These are phyloP conservation scores for Ophthalmolycus amberensis DNA, from an alignment of 2,113 vertebrate genomes.

Conservation along the genomic window DNA sequence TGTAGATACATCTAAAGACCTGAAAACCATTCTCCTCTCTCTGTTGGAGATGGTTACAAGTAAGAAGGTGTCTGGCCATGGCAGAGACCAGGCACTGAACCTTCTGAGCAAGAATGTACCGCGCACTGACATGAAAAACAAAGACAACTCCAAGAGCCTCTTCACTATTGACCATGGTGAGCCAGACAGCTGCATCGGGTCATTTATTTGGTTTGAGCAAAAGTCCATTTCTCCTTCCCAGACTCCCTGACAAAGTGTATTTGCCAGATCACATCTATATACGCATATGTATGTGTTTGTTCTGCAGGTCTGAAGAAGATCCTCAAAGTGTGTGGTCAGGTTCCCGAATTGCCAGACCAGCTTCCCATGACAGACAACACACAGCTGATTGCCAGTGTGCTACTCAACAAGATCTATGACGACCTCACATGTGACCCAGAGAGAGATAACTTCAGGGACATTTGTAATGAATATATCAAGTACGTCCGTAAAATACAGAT, in stretches of 20 bases:
- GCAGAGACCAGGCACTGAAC: slow-evolving; percentile 94
- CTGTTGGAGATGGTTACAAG: slow-evolving; percentile 92
- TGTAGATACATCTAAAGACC: slow-evolving; percentile 90
- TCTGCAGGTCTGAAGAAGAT: slow-evolving; percentile 93
- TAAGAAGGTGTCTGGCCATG: slow-evolving; percentile 93
- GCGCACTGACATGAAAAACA: slow-evolving; percentile 85
- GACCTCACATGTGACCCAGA: slow-evolving; percentile 94
- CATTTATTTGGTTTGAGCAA: background rate
- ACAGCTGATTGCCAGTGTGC: slow-evolving; percentile 92
- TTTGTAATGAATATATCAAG: slow-evolving; percentile 95
- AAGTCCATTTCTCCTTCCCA: background rate
- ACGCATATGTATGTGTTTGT: slow-evolving; percentile 14
- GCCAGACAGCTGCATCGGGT: slow-evolving; percentile 26
- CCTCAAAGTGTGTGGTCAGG: slow-evolving; percentile 93
- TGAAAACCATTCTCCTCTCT: slow-evolving; percentile 88
- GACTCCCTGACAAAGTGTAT: background rate
- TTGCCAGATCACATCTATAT: background rate
- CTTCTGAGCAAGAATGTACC: slow-evolving; percentile 94
- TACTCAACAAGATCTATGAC: slow-evolving; percentile 93
- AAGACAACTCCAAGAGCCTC: slow-evolving; percentile 87
- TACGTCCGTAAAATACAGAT: slow-evolving; percentile 67
- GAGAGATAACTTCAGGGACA: slow-evolving; percentile 89
- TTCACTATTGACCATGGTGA: slow-evolving; percentile 94
- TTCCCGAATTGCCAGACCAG: slow-evolving; percentile 92
- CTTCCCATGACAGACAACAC: slow-evolving; percentile 94